Percentiles rank a stretch among this genome's conserved stretches.
Conservation (phyloP, 2,113 vertebrate species). For the Sula dactylatra region DNA sequence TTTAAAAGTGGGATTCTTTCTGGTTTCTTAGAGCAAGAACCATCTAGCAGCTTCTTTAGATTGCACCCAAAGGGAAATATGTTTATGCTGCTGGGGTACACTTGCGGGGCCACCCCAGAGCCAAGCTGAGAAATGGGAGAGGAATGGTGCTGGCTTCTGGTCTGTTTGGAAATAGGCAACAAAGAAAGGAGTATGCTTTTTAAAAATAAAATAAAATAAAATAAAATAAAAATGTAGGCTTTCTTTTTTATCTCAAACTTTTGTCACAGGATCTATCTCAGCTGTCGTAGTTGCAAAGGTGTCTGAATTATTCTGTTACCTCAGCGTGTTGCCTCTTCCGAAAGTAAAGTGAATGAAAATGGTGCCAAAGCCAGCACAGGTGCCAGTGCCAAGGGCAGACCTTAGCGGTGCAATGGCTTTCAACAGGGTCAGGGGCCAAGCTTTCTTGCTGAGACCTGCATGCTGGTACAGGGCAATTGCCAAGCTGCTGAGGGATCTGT, state of each 20-base stretch:
- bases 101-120: neutral
- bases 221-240: neutral
- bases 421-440: neutral
- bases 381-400: neutral
- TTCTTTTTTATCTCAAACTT: neutral
- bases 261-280: neutral
- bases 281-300: neutral
- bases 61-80: neutral
- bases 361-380: neutral
- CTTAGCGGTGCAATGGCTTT: rapidly evolving
- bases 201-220: neutral
- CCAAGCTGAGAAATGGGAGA: neutral
- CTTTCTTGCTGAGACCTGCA: neutral
- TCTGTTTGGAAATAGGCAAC: neutral
- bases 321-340: neutral
- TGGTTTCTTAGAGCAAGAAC: neutral
- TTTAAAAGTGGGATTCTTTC: neutral
- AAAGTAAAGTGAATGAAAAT: neutral
- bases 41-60: neutral
- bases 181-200: neutral
- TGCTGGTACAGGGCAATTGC: neutral
- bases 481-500: neutral
- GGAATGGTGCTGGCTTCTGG: neutral
- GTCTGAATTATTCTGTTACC: neutral
- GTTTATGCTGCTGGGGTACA: neutral